A percentile compares a stretch with the other conserved stretches of the same genome.
Conservation (phyloP, 2,113 vertebrate genomes). For the Protomyctophum bolini region DNA sequence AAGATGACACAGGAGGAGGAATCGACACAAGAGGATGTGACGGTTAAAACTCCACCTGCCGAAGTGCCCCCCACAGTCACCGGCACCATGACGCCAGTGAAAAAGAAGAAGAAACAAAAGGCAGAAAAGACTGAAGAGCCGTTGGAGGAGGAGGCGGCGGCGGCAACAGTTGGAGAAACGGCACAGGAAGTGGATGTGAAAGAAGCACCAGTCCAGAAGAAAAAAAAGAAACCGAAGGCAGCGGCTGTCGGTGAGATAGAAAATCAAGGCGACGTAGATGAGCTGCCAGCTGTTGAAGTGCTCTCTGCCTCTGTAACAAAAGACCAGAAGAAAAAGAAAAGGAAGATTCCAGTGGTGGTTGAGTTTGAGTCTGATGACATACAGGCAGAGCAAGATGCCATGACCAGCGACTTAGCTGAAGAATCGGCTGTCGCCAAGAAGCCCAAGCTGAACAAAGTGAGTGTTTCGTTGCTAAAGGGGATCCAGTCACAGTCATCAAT, state of each 20-base stretch:
- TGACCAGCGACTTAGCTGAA: background rate
- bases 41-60: background rate
- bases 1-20: background rate
- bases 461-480: conserved; percentile 17
- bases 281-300: background rate
- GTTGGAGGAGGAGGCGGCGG: background rate
- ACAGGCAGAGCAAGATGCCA: background rate
- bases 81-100: background rate
- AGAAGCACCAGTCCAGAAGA: conserved; percentile 32
- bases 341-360: conserved; percentile 59
- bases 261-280: background rate
- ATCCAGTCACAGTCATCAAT: no score
- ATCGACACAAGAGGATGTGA: background rate
- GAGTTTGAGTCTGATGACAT: conserved; percentile 62
- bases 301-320: conserved; percentile 3
- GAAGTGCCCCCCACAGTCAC: conserved; percentile 2
- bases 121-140: background rate
- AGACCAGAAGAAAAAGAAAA: conserved; percentile 58
- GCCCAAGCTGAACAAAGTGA: conserved; percentile 30
- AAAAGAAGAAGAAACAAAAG: conserved; percentile 14
- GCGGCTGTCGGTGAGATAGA: background rate
- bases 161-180: background rate
- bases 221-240: conserved; percentile 14
- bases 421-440: conserved; percentile 1
- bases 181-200: background rate